Base-by-base conservation (phyloP, 2,797 vertebrate genomes). In the Esox lucius region DNA sequence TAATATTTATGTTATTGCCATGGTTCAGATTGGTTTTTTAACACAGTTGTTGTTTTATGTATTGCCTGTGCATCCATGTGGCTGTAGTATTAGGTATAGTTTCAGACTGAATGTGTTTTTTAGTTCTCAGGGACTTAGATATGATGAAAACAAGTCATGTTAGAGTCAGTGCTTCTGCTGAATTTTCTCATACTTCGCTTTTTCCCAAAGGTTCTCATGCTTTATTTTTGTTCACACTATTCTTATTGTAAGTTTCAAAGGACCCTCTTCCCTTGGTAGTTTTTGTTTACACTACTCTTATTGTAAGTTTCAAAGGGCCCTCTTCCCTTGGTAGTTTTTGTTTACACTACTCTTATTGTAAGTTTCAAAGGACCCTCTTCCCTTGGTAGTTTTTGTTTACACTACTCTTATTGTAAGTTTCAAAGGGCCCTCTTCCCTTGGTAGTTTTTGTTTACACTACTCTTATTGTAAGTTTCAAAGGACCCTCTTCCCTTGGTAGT, bases 61-160 rank as follows among this genome's bases (percentile, higher is more conserved):
- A 82, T 71, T 76, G 81, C 80, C 78, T 81, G 80, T 75, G 76
- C 72, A 39, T 53, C 68, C 68, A 72, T 78, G 48, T 71, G 72
- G 65, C 59, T 53, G 65, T 56, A 8, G 48, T 71, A 75, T 72
- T 24, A 66, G 73, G 73, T 72, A 73, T 67, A 42, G 5, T 9
- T 42, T 6, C 39, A 74, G 78, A 79, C 65, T 35, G 46, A 35
- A 6, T 5, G 33, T 9, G 7, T 68, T 68, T 73, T 77, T 79
- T 51, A 79, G 64, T 75, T 82, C 72, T 76, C 77, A 53, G 68
- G n/a, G 4, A 39, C 75, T 48, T 59, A 59, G 19, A 42, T 68
- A 68, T 68, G 73, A 67, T 80, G 69, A 80, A 48, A 73, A 69
- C 24, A 46, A 69, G 48, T 2, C 64, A 26, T n/a, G 46, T 73